Evolutionary conservation across 2,113 vertebrate genomes (phyloP).

Genomic region (Lepidothrix coronata): DNA sequence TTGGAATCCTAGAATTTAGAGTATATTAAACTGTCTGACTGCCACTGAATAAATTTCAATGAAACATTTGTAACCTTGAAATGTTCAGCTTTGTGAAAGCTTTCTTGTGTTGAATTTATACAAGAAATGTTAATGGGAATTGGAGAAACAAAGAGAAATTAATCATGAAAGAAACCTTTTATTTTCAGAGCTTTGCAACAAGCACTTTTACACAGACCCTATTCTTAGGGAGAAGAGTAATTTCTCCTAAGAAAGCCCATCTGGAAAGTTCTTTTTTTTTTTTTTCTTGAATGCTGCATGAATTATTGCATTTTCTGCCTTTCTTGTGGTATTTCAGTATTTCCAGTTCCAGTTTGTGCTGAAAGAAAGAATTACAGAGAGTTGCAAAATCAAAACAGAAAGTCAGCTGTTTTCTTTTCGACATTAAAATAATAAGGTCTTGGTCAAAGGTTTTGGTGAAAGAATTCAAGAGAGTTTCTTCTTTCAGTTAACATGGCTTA

Average conservation of each 20-base stretch:
- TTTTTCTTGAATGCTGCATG: background rate
- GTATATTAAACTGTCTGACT: background rate
- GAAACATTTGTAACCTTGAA: background rate
- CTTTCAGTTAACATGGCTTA: background rate
- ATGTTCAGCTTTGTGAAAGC: background rate
- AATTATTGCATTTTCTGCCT: background rate
- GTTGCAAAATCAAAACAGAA: background rate
- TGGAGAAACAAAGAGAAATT: conserved; percentile 4
- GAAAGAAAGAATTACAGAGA: background rate
- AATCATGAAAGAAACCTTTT: background rate
- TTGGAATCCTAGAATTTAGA: background rate
- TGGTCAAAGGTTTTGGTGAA: background rate
- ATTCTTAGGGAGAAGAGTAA: background rate
- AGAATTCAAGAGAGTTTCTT: background rate
- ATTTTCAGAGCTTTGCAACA: background rate
- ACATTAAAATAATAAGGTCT: background rate
- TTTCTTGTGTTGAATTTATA: background rate
- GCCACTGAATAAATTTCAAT: conserved; percentile 4
- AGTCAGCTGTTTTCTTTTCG: background rate
- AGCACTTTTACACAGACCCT: background rate
- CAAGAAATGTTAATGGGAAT: background rate
- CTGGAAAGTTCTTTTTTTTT: background rate
- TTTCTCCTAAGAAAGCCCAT: background rate
- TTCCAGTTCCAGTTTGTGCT: background rate
- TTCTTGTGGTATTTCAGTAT: background rate